phyloP scores from a whole-genome alignment of 2,888 invertebrate genomes.

The Capitulum mitella region DNA sequence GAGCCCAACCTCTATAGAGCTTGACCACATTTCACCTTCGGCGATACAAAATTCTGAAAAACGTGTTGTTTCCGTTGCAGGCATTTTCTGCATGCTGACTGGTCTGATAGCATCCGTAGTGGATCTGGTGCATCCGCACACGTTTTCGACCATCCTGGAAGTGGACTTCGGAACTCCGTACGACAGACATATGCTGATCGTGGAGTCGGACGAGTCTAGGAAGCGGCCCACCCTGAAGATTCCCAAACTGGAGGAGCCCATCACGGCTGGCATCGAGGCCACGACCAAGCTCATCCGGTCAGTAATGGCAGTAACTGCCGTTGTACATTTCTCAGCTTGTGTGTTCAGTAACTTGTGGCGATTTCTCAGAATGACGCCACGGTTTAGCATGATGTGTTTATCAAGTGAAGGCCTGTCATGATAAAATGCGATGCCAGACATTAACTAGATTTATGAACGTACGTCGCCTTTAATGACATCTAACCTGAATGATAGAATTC shows the following conservation, averaged over 20 bases:
- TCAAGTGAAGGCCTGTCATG: too few relatives aligned
- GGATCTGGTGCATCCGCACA: conserved; percentile 79
- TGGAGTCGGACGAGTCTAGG: conserved; percentile 53
- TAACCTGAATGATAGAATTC: too few relatives aligned
- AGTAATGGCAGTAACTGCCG: conserved; percentile 38
- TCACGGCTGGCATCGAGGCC: conserved; percentile 50
- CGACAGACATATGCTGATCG: conserved; percentile 78
- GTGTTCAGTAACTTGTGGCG: too few relatives aligned
- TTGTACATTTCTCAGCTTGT: too few relatives aligned
- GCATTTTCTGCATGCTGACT: conserved; percentile 65
- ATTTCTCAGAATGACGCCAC: too few relatives aligned
- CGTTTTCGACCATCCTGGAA: conserved; percentile 82
- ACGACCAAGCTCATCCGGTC: conserved; percentile 58
- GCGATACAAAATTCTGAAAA: conserved; percentile 15
- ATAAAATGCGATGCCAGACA: too few relatives aligned
- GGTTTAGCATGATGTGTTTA: too few relatives aligned
- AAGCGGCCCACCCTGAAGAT: conserved; percentile 55
- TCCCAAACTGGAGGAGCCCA: conserved; percentile 53
- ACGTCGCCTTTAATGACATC: too few relatives aligned
- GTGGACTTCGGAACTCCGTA: conserved; percentile 92
- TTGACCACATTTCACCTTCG: neutral
- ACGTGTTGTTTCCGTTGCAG: conserved; percentile 45
- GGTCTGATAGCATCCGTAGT: conserved; percentile 74
- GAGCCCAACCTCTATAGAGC: too few relatives aligned
- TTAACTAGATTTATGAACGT: too few relatives aligned